phyloP scores from a whole-genome alignment of 2,888 invertebrate species.

The Cylloceria caligata region DNA sequence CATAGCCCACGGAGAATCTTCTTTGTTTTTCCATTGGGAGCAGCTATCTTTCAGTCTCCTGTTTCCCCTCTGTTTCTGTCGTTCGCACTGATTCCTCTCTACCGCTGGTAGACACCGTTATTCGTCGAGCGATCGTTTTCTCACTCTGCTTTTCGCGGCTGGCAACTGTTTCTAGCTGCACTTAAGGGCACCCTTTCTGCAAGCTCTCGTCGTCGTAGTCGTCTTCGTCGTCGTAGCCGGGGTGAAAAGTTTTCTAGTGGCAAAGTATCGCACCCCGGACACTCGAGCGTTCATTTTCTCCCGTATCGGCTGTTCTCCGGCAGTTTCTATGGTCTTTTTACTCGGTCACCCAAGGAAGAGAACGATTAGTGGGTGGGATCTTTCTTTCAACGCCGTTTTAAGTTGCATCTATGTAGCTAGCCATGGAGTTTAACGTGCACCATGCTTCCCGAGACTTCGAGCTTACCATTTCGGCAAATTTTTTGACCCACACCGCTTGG shows the following conservation, averaged over 20 bases:
- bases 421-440: not conserved
- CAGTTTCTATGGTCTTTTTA: conserved; percentile 25
- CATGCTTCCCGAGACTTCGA: conserved; percentile 16
- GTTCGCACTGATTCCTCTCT: conserved; percentile 54
- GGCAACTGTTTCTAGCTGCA: conserved; percentile 78
- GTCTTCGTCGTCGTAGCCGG: conserved; percentile 28
- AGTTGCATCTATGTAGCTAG: not conserved
- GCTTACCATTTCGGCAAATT: conserved; percentile 37
- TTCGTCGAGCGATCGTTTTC: conserved; percentile 59
- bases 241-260: conserved; percentile 52
- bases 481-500: conserved; percentile 35
- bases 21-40: conserved; percentile 58
- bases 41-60: conserved; percentile 48
- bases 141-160: conserved; percentile 67
- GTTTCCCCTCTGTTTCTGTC: conserved; percentile 53
- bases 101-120: conserved; percentile 34
- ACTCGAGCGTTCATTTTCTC: conserved; percentile 43
- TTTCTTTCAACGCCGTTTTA: conserved; percentile 41
- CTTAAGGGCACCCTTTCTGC: conserved; percentile 71
- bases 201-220: conserved; percentile 24
- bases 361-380: conserved; percentile 56
- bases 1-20: conserved; percentile 56
- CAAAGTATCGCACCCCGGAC: conserved; percentile 29
- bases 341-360: conserved; percentile 25
- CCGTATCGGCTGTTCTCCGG: conserved; percentile 43